phyloP scores from a whole-genome alignment of 1,140 invertebrate species.

The Centruroides sculpturatus region DNA sequence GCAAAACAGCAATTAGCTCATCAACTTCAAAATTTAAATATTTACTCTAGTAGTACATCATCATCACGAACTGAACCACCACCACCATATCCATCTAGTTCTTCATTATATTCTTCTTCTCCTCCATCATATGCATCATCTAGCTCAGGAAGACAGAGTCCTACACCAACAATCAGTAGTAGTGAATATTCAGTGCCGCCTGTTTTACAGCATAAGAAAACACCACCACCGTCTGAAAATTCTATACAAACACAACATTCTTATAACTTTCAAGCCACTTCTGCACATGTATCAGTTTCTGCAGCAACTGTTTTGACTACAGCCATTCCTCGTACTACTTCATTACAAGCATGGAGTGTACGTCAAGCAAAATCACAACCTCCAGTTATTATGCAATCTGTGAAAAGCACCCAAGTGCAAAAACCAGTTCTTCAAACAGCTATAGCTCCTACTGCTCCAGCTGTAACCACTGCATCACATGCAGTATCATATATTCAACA shows the following conservation, averaged over 20 bases:
- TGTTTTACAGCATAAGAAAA: constrained; percentile 54
- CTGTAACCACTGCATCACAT: no score
- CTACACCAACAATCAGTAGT: constrained; percentile 20
- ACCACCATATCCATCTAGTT: constrained; percentile 40
- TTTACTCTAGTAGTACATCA: constrained; percentile 45
- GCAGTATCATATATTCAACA: no score
- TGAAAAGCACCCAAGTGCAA: constrained; percentile 71
- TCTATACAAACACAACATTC: constrained; percentile 48
- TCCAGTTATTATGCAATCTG: constrained; percentile 90
- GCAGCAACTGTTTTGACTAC: constrained; percentile 6
- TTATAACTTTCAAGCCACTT: constrained; percentile 10
- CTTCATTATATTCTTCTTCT: constrained; percentile 34
- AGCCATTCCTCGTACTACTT: constrained; percentile 16
- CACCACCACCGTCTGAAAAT: constrained; percentile 54
- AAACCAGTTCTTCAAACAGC: constrained; percentile 87
- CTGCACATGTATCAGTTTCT: constrained; percentile 6
- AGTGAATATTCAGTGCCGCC: constrained; percentile 39
- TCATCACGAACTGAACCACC: constrained; percentile 47
- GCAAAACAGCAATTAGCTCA: constrained; percentile 71
- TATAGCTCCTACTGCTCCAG: constrained; percentile 64
- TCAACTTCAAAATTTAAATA: constrained; percentile 68
- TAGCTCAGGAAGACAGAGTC: constrained; percentile 20
- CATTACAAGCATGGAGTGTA: constrained; percentile 28
- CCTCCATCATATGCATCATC: constrained; percentile 63
- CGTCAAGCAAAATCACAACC: constrained; percentile 44